A percentile compares a stretch with the other conserved stretches of the same genome.
Evolutionary conservation across 1,140 invertebrate genomes (phyloP).

Genomic region (Drosophila quadrilineata): DNA sequence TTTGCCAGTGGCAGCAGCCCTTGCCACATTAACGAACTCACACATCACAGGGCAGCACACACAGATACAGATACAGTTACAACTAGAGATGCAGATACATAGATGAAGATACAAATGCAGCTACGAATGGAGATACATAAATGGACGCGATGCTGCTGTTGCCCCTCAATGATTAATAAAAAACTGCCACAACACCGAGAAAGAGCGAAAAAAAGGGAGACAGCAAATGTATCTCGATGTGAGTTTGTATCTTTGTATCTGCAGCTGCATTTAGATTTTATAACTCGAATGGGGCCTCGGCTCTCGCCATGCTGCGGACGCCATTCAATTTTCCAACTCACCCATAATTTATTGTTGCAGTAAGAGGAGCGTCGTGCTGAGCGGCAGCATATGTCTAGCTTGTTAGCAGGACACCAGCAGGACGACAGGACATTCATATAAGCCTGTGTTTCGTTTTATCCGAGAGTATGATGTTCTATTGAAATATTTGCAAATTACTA

Average conservation of each 20-base stretch:
- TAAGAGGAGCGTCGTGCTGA: constrained; percentile 21
- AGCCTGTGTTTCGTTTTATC: constrained; percentile 45
- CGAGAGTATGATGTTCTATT: constrained; percentile 62
- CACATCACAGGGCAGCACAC: constrained; percentile 33
- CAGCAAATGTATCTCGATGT: constrained; percentile 5
- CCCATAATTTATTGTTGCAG: constrained; percentile 67
- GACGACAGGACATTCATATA: not conserved
- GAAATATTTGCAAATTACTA: constrained; percentile 79
- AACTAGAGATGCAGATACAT: constrained; percentile 1
- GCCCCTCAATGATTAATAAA: constrained; percentile 48
- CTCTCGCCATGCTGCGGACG: constrained; percentile 18
- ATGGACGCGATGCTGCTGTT: constrained; percentile 21
- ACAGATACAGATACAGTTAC: not conserved
- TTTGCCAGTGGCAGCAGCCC: constrained; percentile 40
- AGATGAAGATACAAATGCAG: not conserved
- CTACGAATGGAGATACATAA: constrained; percentile 3
- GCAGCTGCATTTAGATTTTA: constrained; percentile 40
- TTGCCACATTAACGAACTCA: constrained; percentile 49
- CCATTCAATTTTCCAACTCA: constrained; percentile 57
- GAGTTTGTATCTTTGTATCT: constrained; percentile 2
- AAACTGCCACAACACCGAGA: too few species aligned
- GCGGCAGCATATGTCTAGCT: constrained; percentile 62
- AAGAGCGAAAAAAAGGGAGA: too few species aligned
- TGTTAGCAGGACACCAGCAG: constrained; percentile 23
- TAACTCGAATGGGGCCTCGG: constrained; percentile 11